Percentiles rank a stretch among this genome's conserved stretches.
These are phyloP conservation scores for Drosophila insularis DNA, from an alignment of 1,140 invertebrate species.

Conservation along the genomic window DNA sequence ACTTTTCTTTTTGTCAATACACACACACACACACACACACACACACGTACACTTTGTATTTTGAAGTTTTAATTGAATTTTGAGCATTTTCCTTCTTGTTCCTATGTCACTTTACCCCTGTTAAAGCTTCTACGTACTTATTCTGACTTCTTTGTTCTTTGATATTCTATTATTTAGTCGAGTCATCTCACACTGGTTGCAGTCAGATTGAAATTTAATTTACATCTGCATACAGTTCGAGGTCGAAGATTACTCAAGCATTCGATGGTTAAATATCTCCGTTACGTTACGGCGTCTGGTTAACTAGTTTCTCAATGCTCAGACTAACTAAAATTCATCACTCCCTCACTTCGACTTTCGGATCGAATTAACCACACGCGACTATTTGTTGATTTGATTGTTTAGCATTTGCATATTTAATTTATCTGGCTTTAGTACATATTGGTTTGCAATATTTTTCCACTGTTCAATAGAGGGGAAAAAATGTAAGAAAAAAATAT, in stretches of 20 bases:
- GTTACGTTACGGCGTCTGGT: not conserved
- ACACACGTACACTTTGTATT: not conserved
- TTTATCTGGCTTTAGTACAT: constrained; percentile 10
- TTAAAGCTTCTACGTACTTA: not conserved
- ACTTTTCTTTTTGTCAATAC: not conserved
- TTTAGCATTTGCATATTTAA: constrained; percentile 10
- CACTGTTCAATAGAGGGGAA: constrained; percentile 12
- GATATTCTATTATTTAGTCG: not conserved
- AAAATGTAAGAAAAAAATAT: not conserved
- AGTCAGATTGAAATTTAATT: not conserved
- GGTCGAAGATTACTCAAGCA: constrained; percentile 8
- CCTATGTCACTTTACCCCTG: constrained; percentile 4
- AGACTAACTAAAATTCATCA: not conserved
- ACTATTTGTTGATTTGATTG: constrained; percentile 12
- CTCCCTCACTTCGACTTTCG: not conserved
- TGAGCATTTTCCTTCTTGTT: not conserved
- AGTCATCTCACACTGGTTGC: not conserved
- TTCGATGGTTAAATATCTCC: not conserved
- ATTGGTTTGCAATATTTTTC: constrained; percentile 10
- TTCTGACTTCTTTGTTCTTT: constrained; percentile 4
- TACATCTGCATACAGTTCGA: constrained; percentile 5
- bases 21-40: not conserved
- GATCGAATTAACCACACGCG: constrained; percentile 6
- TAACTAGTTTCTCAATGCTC: constrained; percentile 1
- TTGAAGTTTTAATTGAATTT: constrained; percentile 18